Conservation (phyloP, 2,888 invertebrate species). For the Omphaloscelis lunosa region DNA sequence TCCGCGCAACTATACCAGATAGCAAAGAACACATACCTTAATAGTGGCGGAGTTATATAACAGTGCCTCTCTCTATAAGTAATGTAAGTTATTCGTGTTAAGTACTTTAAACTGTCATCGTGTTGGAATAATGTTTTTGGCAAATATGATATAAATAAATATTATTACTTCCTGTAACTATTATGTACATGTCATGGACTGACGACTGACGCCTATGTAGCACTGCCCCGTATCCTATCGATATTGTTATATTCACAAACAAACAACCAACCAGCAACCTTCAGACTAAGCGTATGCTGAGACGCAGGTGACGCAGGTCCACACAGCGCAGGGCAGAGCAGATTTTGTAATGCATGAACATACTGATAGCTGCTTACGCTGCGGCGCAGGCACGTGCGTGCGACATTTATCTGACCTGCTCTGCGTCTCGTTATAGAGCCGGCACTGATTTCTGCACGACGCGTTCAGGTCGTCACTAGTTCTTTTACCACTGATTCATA, state of each 20-base stretch:
- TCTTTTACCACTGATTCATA: no score
- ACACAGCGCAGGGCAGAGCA: no score
- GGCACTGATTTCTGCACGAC: no score
- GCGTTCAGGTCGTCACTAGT: no score
- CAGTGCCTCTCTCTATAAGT: slow-evolving; percentile 64
- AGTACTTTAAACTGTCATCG: slow-evolving; percentile 55
- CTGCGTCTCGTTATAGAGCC: no score
- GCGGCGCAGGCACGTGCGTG: no score
- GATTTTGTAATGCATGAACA: no score
- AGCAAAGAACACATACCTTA: slow-evolving; percentile 86
- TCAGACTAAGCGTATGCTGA: no score
- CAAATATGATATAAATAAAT: slow-evolving; percentile 7
- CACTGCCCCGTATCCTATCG: neutral
- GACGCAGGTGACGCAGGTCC: no score
- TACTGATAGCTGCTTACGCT: no score
- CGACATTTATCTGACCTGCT: no score
- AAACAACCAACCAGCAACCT: neutral
- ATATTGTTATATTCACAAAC: neutral
- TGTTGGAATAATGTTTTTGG: slow-evolving; percentile 58
- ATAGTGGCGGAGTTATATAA: slow-evolving; percentile 82
- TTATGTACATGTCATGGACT: neutral
- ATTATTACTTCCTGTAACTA: slow-evolving; percentile 1
- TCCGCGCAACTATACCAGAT: slow-evolving; percentile 84
- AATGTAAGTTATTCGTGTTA: slow-evolving; percentile 55
- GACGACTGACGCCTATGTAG: neutral